Percentiles rank a stretch among this genome's conserved stretches.
These are phyloP conservation scores for Hanleya hanleyi DNA, from an alignment of 2,888 invertebrate species.

Conservation along the genomic window DNA sequence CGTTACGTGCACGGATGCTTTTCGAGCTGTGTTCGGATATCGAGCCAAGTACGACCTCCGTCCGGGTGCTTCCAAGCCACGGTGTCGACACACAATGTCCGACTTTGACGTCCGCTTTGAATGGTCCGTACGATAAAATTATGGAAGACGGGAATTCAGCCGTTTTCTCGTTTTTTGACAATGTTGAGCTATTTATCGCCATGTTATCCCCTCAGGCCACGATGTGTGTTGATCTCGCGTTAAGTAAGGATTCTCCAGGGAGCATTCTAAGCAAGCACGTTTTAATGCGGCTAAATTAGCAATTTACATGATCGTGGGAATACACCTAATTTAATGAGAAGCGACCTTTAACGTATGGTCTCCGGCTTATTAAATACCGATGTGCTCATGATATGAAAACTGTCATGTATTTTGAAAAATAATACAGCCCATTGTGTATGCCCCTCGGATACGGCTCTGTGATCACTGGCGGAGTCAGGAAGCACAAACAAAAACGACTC, in stretches of 20 bases:
- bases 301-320: background rate
- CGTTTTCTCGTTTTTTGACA: too few species aligned
- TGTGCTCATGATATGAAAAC: constrained; percentile 25
- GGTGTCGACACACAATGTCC: too few species aligned
- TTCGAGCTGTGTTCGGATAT: background rate
- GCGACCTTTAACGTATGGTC: background rate
- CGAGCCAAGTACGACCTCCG: background rate
- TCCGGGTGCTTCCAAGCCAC: background rate
- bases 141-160: too few species aligned
- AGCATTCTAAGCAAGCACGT: too few species aligned
- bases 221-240: too few species aligned
- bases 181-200: too few species aligned
- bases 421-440: constrained; percentile 42
- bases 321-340: constrained; percentile 2
- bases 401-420: constrained; percentile 45
- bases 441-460: constrained; percentile 41
- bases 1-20: background rate
- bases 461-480: constrained; percentile 44
- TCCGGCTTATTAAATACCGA: background rate
- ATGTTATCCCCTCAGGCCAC: too few species aligned
- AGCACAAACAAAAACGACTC: constrained; percentile 44
- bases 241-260: too few species aligned
- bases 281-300: constrained; percentile 8
- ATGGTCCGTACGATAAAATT: too few species aligned
- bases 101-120: too few species aligned